These are phyloP conservation scores for Catharus bicknelli DNA, from an alignment of 2,113 vertebrate genomes.

Conservation along the genomic window DNA sequence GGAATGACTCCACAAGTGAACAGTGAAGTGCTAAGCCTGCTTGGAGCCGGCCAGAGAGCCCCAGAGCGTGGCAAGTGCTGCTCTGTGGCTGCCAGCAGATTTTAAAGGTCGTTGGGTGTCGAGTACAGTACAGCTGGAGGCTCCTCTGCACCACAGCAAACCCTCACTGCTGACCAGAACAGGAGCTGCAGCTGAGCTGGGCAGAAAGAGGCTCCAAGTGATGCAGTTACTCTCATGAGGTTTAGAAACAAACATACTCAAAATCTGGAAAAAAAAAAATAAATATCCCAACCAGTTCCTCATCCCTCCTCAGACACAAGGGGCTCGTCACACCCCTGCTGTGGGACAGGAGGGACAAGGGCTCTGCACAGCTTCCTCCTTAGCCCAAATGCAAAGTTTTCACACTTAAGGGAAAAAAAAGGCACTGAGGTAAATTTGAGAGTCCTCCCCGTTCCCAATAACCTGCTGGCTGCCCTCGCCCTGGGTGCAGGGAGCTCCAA, in stretches of 20 bases:
- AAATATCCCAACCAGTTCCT: not conserved
- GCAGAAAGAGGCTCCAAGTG: not conserved
- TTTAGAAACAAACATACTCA: not conserved
- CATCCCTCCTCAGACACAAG: rapidly evolving
- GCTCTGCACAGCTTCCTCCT: not conserved
- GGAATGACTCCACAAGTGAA: not conserved
- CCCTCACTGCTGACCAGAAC: not conserved
- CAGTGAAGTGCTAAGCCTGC: not conserved
- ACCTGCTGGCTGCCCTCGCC: not conserved
- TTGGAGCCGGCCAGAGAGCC: not conserved
- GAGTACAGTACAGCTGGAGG: constrained; percentile 7
- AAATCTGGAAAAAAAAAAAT: not conserved
- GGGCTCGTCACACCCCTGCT: not conserved
- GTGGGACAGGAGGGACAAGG: not conserved
- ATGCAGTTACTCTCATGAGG: not conserved
- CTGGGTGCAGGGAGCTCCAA: rapidly evolving
- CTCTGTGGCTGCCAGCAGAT: not conserved
- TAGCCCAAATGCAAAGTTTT: not conserved
- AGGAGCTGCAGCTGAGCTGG: not conserved
- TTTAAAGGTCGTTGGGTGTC: constrained; percentile 21
- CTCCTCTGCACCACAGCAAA: not conserved
- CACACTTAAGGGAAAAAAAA: constrained; percentile 50
- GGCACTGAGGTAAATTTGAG: constrained; percentile 73
- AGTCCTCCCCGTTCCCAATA: not conserved
- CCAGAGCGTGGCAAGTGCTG: not conserved